Percentiles rank a stretch among this genome's conserved stretches.
Evolutionary conservation across 2,888 invertebrate species (phyloP).

Genomic region (Acronicta leporina): DNA sequence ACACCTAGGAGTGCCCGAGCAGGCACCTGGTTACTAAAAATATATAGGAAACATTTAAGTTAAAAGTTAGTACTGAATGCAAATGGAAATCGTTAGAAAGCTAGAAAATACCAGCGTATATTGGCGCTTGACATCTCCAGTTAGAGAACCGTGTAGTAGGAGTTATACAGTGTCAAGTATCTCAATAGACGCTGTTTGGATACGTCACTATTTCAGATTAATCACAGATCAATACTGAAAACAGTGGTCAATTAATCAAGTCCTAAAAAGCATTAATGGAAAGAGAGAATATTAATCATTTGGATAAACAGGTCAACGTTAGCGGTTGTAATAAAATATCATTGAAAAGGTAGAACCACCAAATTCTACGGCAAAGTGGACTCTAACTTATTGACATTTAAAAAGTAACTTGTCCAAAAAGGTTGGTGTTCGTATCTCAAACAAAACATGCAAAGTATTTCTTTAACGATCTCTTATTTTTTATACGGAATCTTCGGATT

Average conservation of each 20-base stretch:
- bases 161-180: too few species aligned
- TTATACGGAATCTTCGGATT: conserved; percentile 75
- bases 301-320: conserved; percentile 52
- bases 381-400: conserved; percentile 36
- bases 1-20: neutral
- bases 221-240: conserved; percentile 8
- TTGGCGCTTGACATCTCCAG: too few species aligned
- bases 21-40: neutral
- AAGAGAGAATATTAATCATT: conserved; percentile 48
- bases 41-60: neutral
- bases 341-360: conserved; percentile 37
- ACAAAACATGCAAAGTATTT: conserved; percentile 75
- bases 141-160: too few species aligned
- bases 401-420: conserved; percentile 25
- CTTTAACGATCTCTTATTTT: conserved; percentile 72
- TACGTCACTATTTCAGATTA: neutral
- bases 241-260: conserved; percentile 28
- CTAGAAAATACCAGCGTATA: neutral
- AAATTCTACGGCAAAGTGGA: conserved; percentile 34
- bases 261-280: conserved; percentile 30
- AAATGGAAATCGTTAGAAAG: neutral
- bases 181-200: neutral
- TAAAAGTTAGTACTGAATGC: neutral
- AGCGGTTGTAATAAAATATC: conserved; percentile 52
- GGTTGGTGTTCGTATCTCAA: conserved; percentile 66